Conservation (phyloP, 37 sponge, comb jelly and placozoan genomes). For the Mnemiopsis leidyi region DNA sequence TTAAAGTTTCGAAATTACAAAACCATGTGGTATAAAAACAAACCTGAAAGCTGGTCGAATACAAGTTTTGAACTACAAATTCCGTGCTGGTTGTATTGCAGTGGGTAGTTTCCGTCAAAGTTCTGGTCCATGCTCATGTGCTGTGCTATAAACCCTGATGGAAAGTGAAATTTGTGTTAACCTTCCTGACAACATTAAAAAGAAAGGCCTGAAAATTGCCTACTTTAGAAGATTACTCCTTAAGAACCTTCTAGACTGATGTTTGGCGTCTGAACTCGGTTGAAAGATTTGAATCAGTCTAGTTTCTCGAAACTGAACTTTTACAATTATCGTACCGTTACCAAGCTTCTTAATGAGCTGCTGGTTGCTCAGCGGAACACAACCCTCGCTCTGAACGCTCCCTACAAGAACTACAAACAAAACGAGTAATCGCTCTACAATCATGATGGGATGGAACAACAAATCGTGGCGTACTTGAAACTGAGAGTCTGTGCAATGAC, state of each 20-base stretch:
- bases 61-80: not conserved
- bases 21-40: not conserved
- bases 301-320: too few relatives aligned
- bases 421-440: not conserved
- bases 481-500: not conserved
- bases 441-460: not conserved
- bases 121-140: conserved; percentile 27
- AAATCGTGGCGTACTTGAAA: not conserved
- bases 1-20: too few relatives aligned
- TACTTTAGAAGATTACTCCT: too few relatives aligned
- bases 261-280: too few relatives aligned
- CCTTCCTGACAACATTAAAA: too few relatives aligned
- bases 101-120: not conserved
- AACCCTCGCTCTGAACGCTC: not conserved
- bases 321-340: not conserved
- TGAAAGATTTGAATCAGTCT: too few relatives aligned
- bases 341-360: not conserved
- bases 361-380: not conserved
- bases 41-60: conserved; percentile 1
- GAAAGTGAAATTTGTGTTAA: not conserved
- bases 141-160: conserved; percentile 4
- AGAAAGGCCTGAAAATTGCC: not conserved
- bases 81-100: conserved; percentile 29
- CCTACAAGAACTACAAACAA: not conserved
- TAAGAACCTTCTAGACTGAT: too few relatives aligned